Evolutionary conservation across 2,888 invertebrate genomes (phyloP).

Genomic region (Periphyllus acericola): DNA sequence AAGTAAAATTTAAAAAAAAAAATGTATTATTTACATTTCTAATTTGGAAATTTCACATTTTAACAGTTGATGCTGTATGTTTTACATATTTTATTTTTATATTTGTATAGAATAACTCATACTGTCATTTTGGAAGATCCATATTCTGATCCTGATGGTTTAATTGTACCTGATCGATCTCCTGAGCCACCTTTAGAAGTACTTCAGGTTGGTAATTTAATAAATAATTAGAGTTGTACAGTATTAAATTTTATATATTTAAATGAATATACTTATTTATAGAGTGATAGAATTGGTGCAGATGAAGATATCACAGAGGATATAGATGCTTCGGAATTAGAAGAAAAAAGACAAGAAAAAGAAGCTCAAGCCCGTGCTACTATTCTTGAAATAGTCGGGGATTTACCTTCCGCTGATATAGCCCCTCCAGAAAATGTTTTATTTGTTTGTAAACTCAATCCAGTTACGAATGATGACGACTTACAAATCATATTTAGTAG

Average conservation of each 20-base stretch:
- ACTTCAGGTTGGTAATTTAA: constrained; percentile 62
- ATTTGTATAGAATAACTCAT: constrained; percentile 82
- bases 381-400: constrained; percentile 97
- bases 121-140: constrained; percentile 97
- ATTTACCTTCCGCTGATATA: constrained; percentile 95
- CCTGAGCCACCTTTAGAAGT: constrained; percentile 77
- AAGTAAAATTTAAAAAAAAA: neutral
- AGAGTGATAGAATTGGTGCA: constrained; percentile 88
- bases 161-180: constrained; percentile 83
- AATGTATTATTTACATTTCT: neutral
- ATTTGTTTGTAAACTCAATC: constrained; percentile 98
- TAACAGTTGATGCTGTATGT: neutral
- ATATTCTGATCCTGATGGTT: constrained; percentile 84
- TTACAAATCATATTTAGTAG: constrained; percentile 97
- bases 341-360: constrained; percentile 86
- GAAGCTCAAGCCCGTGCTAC: constrained; percentile 97
- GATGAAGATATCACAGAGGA: constrained; percentile 91
- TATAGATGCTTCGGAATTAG: constrained; percentile 83
- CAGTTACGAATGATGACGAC: constrained; percentile 97
- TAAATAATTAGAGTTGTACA: neutral
- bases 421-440: constrained; percentile 99
- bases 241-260: neutral
- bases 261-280: constrained; percentile 64
- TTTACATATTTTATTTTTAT: neutral
- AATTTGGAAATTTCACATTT: too few species aligned